Base-by-base conservation (phyloP, 2,888 invertebrate genomes). In the Caenorhabditis panamensis region DNA sequence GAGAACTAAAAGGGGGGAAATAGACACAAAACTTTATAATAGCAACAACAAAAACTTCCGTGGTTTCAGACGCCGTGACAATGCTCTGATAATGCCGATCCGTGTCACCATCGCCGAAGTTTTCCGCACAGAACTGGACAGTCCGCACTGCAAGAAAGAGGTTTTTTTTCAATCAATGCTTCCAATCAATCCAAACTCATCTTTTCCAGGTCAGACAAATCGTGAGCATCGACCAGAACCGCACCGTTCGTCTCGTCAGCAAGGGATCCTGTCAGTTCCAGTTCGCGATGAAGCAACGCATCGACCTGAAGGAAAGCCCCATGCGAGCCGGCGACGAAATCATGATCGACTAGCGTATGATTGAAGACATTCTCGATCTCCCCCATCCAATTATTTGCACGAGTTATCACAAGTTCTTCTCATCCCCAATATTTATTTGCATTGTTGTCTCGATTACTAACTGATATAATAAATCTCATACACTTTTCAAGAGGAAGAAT, bases 181-280 rank as follows among this genome's bases (percentile, higher is more conserved):
- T 0, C 58, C 13, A 16, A 47, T 16, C 26, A n/a, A 8, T 22
- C 41, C 47, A 4, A 20, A 54, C 54, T 2, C 3, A 4, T 13
- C 13, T 6, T 64, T 75, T 84, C 63, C 71, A 84, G 83, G 64
- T 84, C 36, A 84, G 84, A 28, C 80, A 79, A 44, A 83, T 88
- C 18, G 86, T 83, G 6, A 83, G 82, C 36, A 84, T 90, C 56
- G 88, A 89, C 41, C 83, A 86, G 24, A 85, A 87, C 56, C 80
- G 83, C 13, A 49, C 54, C 1, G 90, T 90, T 26, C 85, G 86
- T 54, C 78, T 90, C 9, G 73, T 85, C 11, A 86, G 87, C 49
- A 90, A 90, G 68, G 90, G 90, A 22, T 79, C 69, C n/a, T 91
- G 91, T 61, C 89, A 90, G 44, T 90, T 90, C 72, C 90, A 90